Evolutionary conservation across 2,888 invertebrate genomes (phyloP).

Genomic region (Rhamnusium bicolor): DNA sequence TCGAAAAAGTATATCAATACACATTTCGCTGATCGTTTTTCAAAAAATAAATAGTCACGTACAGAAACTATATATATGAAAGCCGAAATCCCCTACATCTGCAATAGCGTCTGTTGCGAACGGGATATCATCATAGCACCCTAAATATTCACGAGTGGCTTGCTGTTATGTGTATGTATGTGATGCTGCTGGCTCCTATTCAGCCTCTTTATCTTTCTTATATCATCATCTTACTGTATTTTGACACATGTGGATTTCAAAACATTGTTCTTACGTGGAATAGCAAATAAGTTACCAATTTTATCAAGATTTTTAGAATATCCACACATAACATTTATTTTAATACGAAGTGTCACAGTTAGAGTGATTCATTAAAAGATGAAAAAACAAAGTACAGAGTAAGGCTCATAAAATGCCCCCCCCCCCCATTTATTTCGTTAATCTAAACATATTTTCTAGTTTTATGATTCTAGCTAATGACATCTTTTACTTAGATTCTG

Average conservation of each 20-base stretch:
- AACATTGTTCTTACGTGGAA: conserved; percentile 63
- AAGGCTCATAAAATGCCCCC: no score
- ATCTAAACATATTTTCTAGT: no score
- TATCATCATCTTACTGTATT: conserved; percentile 62
- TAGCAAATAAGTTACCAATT: conserved; percentile 55
- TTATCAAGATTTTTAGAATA: conserved; percentile 30
- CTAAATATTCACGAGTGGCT: conserved; percentile 70
- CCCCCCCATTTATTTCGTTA: no score
- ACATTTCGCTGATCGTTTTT: conserved; percentile 22
- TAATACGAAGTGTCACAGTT: neutral
- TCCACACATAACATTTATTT: neutral
- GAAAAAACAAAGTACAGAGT: no score
- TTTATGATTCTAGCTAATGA: no score
- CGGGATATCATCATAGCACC: conserved; percentile 63
- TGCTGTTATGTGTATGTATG: conserved; percentile 65
- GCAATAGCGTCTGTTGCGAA: conserved; percentile 42
- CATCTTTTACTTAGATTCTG: no score
- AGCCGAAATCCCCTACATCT: conserved; percentile 60
- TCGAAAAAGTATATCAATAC: conserved; percentile 29
- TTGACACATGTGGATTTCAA: conserved; percentile 62
- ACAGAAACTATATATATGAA: conserved; percentile 52
- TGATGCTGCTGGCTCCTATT: conserved; percentile 59
- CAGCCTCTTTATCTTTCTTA: conserved; percentile 63
- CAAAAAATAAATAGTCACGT: conserved; percentile 60
- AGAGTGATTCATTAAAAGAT: neutral